phyloP scores from a whole-genome alignment of 2,888 invertebrate genomes.

The Sicus ferrugineus region DNA sequence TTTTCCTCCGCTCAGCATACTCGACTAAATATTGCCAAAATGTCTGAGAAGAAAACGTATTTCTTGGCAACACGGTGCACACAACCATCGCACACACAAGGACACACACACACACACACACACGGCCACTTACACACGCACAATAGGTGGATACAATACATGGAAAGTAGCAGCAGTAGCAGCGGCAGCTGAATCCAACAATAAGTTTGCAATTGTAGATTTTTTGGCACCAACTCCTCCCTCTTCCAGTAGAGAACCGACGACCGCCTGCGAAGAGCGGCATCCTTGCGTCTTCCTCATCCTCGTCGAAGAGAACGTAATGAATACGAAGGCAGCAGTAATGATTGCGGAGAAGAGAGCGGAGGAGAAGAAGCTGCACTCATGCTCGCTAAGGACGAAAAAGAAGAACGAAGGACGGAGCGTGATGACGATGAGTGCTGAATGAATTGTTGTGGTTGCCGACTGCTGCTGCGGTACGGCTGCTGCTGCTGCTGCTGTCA shows the following conservation, averaged over 20 bases:
- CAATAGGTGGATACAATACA: not conserved
- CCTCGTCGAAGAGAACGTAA: too few species aligned
- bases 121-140: not conserved
- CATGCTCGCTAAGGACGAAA: too few species aligned
- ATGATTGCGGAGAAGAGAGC: not conserved
- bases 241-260: not conserved
- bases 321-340: not conserved
- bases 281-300: not conserved
- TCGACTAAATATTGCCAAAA: not conserved
- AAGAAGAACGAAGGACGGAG: not conserved
- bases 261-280: not conserved
- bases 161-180: not conserved
- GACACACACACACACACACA: not conserved
- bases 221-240: conserved; percentile 4
- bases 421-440: not conserved
- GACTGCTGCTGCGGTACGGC: not conserved
- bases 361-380: not conserved
- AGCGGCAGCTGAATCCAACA: not conserved
- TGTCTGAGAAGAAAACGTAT: not conserved
- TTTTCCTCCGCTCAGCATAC: not conserved
- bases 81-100: not conserved
- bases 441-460: not conserved
- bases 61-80: not conserved
- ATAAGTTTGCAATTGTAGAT: not conserved
- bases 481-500: not conserved